phyloP scores from a whole-genome alignment of 2,113 vertebrate genomes.

The Mellivora capensis region DNA sequence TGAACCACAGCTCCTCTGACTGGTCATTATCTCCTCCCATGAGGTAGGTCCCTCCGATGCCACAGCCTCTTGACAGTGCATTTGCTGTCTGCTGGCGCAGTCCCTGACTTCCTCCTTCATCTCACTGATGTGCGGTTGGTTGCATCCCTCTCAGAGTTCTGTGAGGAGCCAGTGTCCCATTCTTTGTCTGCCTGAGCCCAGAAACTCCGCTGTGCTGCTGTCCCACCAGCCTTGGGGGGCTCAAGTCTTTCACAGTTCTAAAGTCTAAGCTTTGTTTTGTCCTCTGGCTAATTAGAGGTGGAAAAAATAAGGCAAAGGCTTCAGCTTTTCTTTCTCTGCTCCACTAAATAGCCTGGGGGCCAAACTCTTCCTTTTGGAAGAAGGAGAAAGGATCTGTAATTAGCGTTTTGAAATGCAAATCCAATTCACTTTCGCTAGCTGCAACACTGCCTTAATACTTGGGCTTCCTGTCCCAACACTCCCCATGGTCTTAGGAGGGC shows the following conservation, averaged over 20 bases:
- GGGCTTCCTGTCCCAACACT: neutral
- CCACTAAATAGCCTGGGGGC: neutral
- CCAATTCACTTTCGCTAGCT: neutral
- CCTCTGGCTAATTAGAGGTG: neutral
- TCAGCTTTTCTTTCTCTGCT: neutral
- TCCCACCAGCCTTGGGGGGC: neutral
- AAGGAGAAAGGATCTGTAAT: neutral
- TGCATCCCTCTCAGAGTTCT: neutral
- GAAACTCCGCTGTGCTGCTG: neutral
- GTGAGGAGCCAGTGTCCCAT: neutral
- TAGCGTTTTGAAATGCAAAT: conserved; percentile 7
- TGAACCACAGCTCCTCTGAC: too few species aligned
- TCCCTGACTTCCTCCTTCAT: neutral
- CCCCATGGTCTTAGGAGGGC: neutral
- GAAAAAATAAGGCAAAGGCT: neutral
- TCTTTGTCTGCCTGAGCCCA: neutral
- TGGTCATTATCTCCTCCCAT: too few species aligned
- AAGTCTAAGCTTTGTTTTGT: neutral
- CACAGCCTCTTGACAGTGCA: neutral
- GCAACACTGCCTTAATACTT: neutral
- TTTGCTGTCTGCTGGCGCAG: neutral
- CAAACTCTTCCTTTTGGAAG: neutral
- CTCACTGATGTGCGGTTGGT: neutral
- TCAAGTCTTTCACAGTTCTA: neutral
- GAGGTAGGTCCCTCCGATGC: neutral